A percentile compares a stretch with the other conserved stretches of the same genome.
These are phyloP conservation scores for Archips crataeganus DNA, from an alignment of 2,888 invertebrate species.

Conservation along the genomic window DNA sequence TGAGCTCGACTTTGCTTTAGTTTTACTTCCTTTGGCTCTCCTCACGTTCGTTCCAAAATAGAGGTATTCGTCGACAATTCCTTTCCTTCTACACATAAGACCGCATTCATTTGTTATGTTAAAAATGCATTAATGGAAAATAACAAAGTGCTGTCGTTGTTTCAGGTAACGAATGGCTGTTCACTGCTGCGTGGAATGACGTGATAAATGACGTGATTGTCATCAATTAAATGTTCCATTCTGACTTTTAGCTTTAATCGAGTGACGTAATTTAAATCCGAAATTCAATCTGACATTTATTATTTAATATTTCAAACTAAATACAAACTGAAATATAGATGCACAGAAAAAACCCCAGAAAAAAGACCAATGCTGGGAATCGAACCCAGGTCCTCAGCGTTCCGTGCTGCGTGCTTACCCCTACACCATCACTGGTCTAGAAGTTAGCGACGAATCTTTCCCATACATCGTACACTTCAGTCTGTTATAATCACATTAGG, in stretches of 20 bases:
- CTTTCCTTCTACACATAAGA: neutral
- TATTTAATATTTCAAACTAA: too few relatives aligned
- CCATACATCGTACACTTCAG: too few relatives aligned
- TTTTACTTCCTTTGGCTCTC: constrained; percentile 6
- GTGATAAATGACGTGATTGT: constrained; percentile 38
- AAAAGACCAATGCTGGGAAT: too few relatives aligned
- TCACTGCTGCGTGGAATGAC: constrained; percentile 24
- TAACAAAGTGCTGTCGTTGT: constrained; percentile 19
- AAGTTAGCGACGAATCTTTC: too few relatives aligned
- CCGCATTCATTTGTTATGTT: neutral
- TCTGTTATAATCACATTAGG: too few relatives aligned
- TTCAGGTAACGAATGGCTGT: constrained; percentile 35
- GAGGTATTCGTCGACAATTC: neutral
- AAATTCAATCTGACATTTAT: constrained; percentile 2
- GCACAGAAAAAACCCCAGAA: too few relatives aligned
- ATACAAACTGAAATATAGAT: too few relatives aligned
- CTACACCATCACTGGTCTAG: too few relatives aligned
- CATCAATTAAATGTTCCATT: constrained; percentile 24
- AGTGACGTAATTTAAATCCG: constrained; percentile 14
- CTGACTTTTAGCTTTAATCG: constrained; percentile 31
- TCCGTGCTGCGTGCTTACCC: too few relatives aligned
- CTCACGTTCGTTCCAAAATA: neutral
- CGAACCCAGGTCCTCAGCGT: too few relatives aligned
- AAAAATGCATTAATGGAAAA: neutral
- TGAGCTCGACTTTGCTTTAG: constrained; percentile 20